Evolutionary conservation across 2,888 invertebrate species (phyloP).

Genomic region (Oligia latruncula): DNA sequence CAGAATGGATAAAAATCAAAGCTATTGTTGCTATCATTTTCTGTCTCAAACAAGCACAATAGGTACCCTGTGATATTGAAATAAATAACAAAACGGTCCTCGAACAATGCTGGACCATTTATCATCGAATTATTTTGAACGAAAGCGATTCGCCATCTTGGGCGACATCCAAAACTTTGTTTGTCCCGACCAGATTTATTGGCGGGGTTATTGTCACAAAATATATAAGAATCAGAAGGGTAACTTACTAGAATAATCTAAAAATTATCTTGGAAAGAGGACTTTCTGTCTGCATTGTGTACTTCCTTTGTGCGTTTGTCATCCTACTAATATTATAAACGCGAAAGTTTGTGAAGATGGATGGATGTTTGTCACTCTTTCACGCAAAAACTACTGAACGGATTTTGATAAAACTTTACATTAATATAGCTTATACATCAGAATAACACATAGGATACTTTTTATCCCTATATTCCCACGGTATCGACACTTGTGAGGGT

Average conservation of each 20-base stretch:
- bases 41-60: slow-evolving; percentile 38
- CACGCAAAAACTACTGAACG: too few species aligned
- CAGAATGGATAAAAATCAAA: slow-evolving; percentile 39
- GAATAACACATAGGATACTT: too few species aligned
- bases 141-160: slow-evolving; percentile 59
- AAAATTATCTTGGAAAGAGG: background rate
- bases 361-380: too few species aligned
- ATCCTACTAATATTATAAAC: too few species aligned
- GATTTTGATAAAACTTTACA: too few species aligned
- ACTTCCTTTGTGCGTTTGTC: background rate
- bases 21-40: slow-evolving; percentile 35
- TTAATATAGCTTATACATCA: too few species aligned
- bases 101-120: slow-evolving; percentile 58
- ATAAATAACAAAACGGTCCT: slow-evolving; percentile 47
- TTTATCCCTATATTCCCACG: too few species aligned
- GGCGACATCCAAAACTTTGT: slow-evolving; percentile 66
- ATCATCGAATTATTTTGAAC: slow-evolving; percentile 62
- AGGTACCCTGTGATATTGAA: slow-evolving; percentile 43
- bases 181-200: slow-evolving; percentile 63
- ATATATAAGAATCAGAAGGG: slow-evolving; percentile 3
- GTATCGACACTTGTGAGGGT: too few species aligned
- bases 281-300: background rate
- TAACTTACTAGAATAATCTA: background rate
- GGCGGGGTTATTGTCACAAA: slow-evolving; percentile 25
- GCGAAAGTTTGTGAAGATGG: too few species aligned